Base-by-base conservation (phyloP, 2,113 vertebrate species). In the Telmatochromis bifrenatus region DNA sequence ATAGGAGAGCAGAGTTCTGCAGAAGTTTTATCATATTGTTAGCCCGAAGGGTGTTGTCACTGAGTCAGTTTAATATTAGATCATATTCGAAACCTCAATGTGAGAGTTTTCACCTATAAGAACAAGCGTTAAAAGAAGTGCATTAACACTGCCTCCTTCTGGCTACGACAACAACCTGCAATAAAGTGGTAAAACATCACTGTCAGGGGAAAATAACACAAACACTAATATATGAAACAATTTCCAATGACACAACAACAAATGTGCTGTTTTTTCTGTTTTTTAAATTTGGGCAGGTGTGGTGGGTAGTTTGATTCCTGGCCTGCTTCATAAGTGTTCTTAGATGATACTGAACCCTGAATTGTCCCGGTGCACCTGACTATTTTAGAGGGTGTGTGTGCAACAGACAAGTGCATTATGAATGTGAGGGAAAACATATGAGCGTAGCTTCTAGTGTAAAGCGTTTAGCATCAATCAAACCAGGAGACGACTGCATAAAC, bases 81-180 rank as follows among this genome's bases (percentile, higher is more conserved):
- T 84, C 31, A 65, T 45, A 80, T 81, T 81, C 70, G 2, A 53
- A 81, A 26, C 42, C 7, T 62, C 42, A 35, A 12, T 7, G 7
- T 21, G 3, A 79, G 39, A 83, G 12, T 37, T 6, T 47, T 80
- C 79, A 7, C 28, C 42, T 77, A 12, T 28, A 75, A 75, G 42
- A 0, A 47, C 17, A 33, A 45, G 21, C 4, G 6, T 12, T 5
- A 68, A 21, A 31, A 47, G 7, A 60, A 75, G 49, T 89, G 90
- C 91, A 54, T 68, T 31, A 82, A 91, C 73, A 93, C 90, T 91
- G 84, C 94, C 96, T 94, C 92, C 96, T 93, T 54, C 45, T 94
- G 96, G 85, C 45, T 31, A 60, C 6, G 21, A 35, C 39, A 28
- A 49, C 5, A 19, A 83, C 53, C 55, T 86, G 80, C 84, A 68